Conservation (phyloP, 2,888 invertebrate species). For the Campopleginae sp. region DNA sequence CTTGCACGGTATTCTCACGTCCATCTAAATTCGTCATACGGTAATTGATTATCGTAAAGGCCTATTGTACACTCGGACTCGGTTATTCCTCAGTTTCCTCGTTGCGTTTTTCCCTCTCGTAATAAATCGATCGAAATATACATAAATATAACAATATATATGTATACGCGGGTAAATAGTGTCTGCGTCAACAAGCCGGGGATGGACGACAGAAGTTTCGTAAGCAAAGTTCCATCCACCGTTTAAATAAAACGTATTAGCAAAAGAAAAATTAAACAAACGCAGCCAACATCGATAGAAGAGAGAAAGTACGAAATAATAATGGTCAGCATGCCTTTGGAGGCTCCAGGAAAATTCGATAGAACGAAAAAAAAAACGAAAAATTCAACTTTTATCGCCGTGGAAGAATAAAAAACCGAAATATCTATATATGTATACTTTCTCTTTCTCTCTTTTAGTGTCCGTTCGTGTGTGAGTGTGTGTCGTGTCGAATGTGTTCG, state of each 20-base stretch:
- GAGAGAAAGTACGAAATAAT: conserved; percentile 71
- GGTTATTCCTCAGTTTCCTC: conserved; percentile 7
- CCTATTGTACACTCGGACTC: conserved; percentile 29
- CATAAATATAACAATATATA: background rate
- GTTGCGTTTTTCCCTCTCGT: background rate
- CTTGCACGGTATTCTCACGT: background rate
- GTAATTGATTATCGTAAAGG: conserved; percentile 12
- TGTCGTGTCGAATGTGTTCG: conserved; percentile 59
- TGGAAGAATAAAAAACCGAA: conserved; percentile 22
- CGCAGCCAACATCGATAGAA: conserved; percentile 72
- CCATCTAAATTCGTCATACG: background rate
- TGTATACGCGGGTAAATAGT: conserved; percentile 1
- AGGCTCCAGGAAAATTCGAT: conserved; percentile 68
- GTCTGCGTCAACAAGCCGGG: conserved; percentile 34
- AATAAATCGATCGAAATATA: background rate
- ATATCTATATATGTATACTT: conserved; percentile 51
- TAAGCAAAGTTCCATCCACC: conserved; percentile 61
- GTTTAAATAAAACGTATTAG: conserved; percentile 47
- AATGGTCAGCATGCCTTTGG: conserved; percentile 68
- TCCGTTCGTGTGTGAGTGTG: conserved; percentile 54
- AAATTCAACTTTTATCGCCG: background rate
- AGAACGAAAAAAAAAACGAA: conserved; percentile 35
- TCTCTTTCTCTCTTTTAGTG: conserved; percentile 36
- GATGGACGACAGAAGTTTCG: conserved; percentile 49
- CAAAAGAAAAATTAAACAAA: conserved; percentile 35